phyloP scores from a whole-genome alignment of 1,140 invertebrate genomes.

The Grapholita molesta region DNA sequence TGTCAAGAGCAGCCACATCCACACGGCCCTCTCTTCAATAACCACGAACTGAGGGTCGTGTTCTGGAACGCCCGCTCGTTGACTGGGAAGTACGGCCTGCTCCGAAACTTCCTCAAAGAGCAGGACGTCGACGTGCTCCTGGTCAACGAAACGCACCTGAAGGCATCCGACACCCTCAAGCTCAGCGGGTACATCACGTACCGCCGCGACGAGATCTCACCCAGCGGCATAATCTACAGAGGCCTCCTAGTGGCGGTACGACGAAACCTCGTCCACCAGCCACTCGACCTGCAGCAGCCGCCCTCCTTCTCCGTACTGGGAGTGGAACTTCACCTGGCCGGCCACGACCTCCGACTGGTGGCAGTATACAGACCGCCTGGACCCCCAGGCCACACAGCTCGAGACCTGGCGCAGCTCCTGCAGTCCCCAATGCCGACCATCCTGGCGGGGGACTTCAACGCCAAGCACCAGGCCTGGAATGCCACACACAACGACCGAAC shows the following conservation, averaged over 20 bases:
- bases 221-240: not conserved
- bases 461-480: not conserved
- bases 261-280: slow-evolving; percentile 6
- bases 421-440: not conserved
- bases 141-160: not conserved
- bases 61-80: not conserved
- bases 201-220: not conserved
- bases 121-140: slow-evolving; percentile 12
- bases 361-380: not conserved
- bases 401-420: not conserved
- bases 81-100: not conserved
- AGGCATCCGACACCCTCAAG: not conserved
- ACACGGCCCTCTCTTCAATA: not conserved
- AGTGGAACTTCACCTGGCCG: not conserved
- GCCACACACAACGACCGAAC: not conserved
- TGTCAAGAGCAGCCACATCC: not conserved
- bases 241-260: not conserved
- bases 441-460: slow-evolving; percentile 1
- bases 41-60: not conserved
- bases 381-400: too few species aligned
- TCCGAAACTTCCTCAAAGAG: not conserved
- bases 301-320: not conserved
- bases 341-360: not conserved
- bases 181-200: not conserved
- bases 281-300: not conserved